Conservation (phyloP, 2,113 vertebrate genomes). For the Azemiops feae region DNA sequence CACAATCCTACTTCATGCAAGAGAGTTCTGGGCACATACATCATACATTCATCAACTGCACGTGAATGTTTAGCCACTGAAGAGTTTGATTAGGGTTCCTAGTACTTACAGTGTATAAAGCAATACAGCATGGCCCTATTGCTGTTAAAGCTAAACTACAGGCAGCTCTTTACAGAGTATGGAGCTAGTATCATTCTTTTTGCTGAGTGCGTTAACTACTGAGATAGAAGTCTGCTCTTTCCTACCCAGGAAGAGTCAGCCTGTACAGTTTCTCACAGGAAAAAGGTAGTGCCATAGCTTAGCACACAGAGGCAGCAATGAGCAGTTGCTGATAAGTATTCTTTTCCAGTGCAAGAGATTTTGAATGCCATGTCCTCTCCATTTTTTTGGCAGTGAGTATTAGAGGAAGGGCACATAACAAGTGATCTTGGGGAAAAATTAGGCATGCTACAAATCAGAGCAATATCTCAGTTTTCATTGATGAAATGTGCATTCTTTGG, state of each 20-base stretch:
- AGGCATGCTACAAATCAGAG: not conserved
- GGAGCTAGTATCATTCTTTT: not conserved
- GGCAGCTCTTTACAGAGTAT: not conserved
- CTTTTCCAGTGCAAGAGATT: not conserved
- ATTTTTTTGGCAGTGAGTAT: not conserved
- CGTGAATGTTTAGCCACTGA: not conserved
- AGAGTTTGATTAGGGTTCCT: no score
- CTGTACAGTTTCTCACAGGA: not conserved
- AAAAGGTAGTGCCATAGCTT: not conserved
- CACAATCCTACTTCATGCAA: not conserved
- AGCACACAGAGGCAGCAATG: not conserved
- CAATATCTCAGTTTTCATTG: not conserved
- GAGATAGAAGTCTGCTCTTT: not conserved
- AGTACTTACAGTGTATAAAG: not conserved
- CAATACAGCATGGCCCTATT: not conserved
- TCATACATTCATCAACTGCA: not conserved
- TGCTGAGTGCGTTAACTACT: not conserved
- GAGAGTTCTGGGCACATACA: not conserved
- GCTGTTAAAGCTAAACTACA: not conserved
- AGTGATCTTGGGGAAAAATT: not conserved
- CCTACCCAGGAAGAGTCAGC: not conserved
- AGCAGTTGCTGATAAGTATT: not conserved
- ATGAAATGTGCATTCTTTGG: not conserved
- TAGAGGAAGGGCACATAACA: not conserved
- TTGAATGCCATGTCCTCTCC: not conserved